Evolutionary conservation across 2,113 vertebrate species (phyloP), one percentile per base, ranked within the genome.

Genomic region (Eclectus roratus): DNA sequence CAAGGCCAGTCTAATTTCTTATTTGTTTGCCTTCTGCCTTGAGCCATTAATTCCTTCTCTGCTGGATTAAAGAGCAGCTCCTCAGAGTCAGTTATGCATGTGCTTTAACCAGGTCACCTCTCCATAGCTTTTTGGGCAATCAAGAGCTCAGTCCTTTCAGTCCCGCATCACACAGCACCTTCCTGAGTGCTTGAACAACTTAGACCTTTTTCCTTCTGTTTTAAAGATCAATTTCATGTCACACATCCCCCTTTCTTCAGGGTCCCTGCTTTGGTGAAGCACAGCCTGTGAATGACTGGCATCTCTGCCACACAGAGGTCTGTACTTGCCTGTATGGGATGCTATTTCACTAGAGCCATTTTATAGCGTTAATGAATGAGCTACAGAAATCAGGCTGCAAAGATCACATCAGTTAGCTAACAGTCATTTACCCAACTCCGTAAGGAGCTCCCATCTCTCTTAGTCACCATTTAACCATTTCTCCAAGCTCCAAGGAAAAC

Each of bases 31-130:
- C 65, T 96, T 87, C 80, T 72, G 95, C 91, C 95, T 89, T 84
- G 70, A 97, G 94, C 84, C 91, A 95, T 89, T 95, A 93, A 92
- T 95, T 97, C 86, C 65, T 84, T 47, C 94, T 87, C 80, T 39
- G 58, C 49, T 73, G 92, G 85, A 91, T 93, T 93, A 95, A 91
- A 74, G 83, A 94, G 61, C 17, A 92, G 86, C n/a, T 94, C 73
- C 73, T 93, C 35, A 9, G 55, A 78, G 85, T 85, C 91, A 88
- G 24, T 93, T 87, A 92, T 24, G 69, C 44, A 80, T 3, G 1
- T 74, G 84, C 70, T 89, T 89, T 93, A 89, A 89, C 73, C 69
- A 93, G 87, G 47, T 61, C 84, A 93, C 78, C 53, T 76, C 56
- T 81, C 89, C 47, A 81, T 18, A 89, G 70, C 33, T 71, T 84